Evolutionary conservation across 2,797 vertebrate genomes (phyloP).

Genomic region (Hydrophis major): DNA sequence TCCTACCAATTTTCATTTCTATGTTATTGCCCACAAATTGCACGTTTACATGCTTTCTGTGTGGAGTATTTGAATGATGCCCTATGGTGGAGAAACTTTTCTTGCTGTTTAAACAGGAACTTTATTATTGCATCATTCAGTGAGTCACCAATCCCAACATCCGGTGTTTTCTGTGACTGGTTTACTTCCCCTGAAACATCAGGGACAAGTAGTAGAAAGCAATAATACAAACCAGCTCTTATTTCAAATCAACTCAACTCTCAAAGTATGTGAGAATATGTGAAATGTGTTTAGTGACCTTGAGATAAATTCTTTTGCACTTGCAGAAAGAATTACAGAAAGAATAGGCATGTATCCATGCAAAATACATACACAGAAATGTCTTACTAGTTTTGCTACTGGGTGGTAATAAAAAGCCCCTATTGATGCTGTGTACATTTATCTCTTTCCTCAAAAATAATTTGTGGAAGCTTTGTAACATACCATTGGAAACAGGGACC

Average conservation of each 20-base stretch:
- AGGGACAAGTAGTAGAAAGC: not conserved
- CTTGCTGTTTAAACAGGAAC: conserved; percentile 3
- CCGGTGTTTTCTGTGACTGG: conserved; percentile 20
- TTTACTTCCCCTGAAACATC: conserved; percentile 18
- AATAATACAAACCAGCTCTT: not conserved
- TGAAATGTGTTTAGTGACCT: not conserved
- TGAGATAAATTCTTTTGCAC: not conserved
- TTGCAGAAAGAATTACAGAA: not conserved
- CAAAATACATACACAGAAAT: not conserved
- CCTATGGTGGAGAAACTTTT: not conserved
- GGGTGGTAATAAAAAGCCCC: not conserved
- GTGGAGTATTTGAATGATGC: not conserved
- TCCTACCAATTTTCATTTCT: not conserved
- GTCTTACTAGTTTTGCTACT: not conserved
- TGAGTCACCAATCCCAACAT: not conserved
- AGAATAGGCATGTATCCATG: not conserved
- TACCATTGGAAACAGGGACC: not conserved
- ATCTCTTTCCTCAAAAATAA: not conserved
- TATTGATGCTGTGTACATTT: not conserved
- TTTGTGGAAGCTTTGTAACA: not conserved
- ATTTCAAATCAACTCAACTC: not conserved
- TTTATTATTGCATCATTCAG: not conserved
- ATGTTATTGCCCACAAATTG: not conserved
- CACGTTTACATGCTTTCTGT: not conserved
- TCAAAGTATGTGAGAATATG: not conserved